Evolutionary conservation across 2,888 invertebrate species (phyloP).

Genomic region (Andrena hattorfiana): DNA sequence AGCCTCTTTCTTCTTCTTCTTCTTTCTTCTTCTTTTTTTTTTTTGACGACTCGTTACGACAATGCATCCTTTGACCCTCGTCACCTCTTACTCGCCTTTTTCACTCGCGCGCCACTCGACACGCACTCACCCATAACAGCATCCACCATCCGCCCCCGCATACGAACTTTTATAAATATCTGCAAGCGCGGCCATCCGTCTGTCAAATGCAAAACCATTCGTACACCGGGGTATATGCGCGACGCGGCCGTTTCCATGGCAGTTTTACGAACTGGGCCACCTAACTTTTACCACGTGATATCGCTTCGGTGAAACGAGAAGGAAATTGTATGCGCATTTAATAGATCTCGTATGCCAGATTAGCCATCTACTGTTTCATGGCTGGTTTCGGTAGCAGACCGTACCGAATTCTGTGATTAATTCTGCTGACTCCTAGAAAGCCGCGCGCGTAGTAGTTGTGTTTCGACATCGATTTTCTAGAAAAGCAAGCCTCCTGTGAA

Average conservation of each 20-base stretch:
- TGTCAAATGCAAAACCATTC: conserved; percentile 8
- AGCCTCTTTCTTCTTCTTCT: not conserved
- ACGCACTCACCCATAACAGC: conserved; percentile 21
- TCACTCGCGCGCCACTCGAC: conserved; percentile 24
- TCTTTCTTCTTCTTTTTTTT: not conserved
- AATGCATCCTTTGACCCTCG: conserved; percentile 63
- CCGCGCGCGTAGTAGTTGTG: too few species aligned
- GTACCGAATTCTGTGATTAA: too few species aligned
- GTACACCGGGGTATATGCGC: not conserved
- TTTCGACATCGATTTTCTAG: too few species aligned
- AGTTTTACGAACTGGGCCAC: not conserved
- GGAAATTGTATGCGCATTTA: not conserved
- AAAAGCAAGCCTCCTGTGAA: too few species aligned
- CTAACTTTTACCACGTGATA: not conserved
- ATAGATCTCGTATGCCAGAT: conserved; percentile 5
- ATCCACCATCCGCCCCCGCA: not conserved
- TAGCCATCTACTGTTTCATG: not conserved
- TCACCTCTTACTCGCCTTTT: conserved; percentile 40
- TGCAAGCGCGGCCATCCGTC: conserved; percentile 19
- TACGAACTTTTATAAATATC: conserved; percentile 46
- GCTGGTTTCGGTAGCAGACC: too few species aligned
- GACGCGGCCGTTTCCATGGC: not conserved
- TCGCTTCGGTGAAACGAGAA: not conserved
- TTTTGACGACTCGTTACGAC: conserved; percentile 62
- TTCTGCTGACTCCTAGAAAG: too few species aligned